Conservation (phyloP, 2,888 invertebrate species). For the Cephus spinipes region DNA sequence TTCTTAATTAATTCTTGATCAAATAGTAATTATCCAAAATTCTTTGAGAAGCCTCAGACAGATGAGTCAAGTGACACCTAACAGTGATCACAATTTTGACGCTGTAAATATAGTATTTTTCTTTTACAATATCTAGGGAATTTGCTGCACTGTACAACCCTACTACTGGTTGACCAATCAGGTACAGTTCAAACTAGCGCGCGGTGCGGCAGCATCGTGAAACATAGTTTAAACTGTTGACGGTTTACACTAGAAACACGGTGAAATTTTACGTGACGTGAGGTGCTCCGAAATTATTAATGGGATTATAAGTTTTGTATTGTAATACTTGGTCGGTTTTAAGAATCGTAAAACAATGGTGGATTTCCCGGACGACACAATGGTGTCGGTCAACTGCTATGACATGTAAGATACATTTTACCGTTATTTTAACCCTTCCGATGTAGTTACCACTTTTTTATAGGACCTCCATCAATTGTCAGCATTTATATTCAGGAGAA, state of each 20-base stretch:
- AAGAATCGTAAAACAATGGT: slow-evolving; percentile 34
- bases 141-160: neutral
- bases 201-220: slow-evolving; percentile 31
- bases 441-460: neutral
- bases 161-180: neutral
- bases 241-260: slow-evolving; percentile 29
- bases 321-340: neutral
- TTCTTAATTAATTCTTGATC: neutral
- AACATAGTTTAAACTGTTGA: slow-evolving; percentile 41
- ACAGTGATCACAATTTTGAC: neutral
- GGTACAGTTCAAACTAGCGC: slow-evolving; percentile 18
- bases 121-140: neutral
- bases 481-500: neutral
- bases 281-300: slow-evolving; percentile 5
- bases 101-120: neutral
- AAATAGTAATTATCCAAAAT: neutral
- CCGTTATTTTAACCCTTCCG: neutral
- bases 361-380: slow-evolving; percentile 50
- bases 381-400: slow-evolving; percentile 44
- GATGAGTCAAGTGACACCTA: neutral
- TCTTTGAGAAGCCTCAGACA: neutral
- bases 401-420: slow-evolving; percentile 50
- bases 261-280: slow-evolving; percentile 12
- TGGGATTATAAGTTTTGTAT: neutral
- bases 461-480: neutral